Evolutionary conservation across 2,888 invertebrate genomes (phyloP).

Genomic region (Cataglyphis cursor): DNA sequence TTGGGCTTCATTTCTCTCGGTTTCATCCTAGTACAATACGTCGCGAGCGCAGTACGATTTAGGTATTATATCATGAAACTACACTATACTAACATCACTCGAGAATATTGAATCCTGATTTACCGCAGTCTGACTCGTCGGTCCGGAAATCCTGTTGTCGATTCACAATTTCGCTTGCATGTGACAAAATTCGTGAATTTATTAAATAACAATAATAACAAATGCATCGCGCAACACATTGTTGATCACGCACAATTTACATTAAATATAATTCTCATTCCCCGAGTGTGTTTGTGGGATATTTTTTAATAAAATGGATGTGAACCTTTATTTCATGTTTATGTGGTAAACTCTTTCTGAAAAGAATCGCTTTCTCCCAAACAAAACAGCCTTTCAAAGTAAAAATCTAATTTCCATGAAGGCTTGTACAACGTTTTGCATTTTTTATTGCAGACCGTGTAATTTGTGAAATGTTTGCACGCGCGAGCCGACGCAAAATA

Average conservation of each 20-base stretch:
- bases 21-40: conserved; percentile 67
- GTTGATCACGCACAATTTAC: neutral
- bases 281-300: neutral
- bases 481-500: conserved; percentile 48
- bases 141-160: conserved; percentile 37
- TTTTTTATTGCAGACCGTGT: conserved; percentile 56
- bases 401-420: conserved; percentile 57
- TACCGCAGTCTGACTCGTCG: conserved; percentile 45
- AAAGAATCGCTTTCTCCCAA: conserved; percentile 45
- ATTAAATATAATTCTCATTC: conserved; percentile 9
- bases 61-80: conserved; percentile 68
- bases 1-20: conserved; percentile 50
- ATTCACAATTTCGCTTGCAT: conserved; percentile 18
- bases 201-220: conserved; percentile 19
- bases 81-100: conserved; percentile 53
- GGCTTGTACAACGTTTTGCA: conserved; percentile 50
- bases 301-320: conserved; percentile 49
- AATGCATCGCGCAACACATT: neutral
- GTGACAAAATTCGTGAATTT: conserved; percentile 23
- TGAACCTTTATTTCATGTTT: conserved; percentile 15
- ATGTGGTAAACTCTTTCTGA: conserved; percentile 41
- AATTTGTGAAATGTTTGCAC: conserved; percentile 56
- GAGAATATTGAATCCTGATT: conserved; percentile 57
- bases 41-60: conserved; percentile 70
- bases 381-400: conserved; percentile 55